These are phyloP conservation scores for Bhutanitis thaidina DNA, from an alignment of 2,888 invertebrate genomes.

Conservation along the genomic window DNA sequence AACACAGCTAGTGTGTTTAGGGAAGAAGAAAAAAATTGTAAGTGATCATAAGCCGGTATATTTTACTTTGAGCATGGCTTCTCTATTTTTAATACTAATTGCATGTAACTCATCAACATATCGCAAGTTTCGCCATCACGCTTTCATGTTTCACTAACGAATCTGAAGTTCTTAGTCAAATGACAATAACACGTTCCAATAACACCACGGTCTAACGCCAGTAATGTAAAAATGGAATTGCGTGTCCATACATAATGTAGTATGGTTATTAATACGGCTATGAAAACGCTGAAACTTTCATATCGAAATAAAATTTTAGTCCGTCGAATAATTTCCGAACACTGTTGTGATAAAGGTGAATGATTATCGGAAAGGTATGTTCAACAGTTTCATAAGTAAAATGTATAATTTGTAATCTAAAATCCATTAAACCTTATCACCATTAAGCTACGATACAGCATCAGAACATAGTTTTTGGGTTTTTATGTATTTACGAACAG, in stretches of 20 bases:
- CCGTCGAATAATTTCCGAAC: too few relatives aligned
- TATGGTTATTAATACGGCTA: too few relatives aligned
- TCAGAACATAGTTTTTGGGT: constrained; percentile 1
- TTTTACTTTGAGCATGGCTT: constrained; percentile 44
- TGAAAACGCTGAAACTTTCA: too few relatives aligned
- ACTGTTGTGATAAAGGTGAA: too few relatives aligned
- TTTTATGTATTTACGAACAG: constrained; percentile 11
- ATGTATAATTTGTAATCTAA: background rate
- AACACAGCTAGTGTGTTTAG: too few relatives aligned
- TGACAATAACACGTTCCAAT: too few relatives aligned
- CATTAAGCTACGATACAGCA: background rate
- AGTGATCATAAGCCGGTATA: constrained; percentile 75
- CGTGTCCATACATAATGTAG: too few relatives aligned
- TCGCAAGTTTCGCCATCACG: background rate
- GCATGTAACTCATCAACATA: constrained; percentile 32
- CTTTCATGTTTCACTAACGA: constrained; percentile 1
- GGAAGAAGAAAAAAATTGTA: constrained; percentile 29
- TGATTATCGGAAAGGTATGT: background rate
- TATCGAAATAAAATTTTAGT: too few relatives aligned
- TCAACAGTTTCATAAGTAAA: background rate
- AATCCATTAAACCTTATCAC: background rate
- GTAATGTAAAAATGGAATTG: too few relatives aligned
- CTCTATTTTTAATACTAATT: constrained; percentile 44
- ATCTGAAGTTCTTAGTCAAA: too few relatives aligned
- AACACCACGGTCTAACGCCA: too few relatives aligned